Percentiles rank a stretch among this genome's conserved stretches.
phyloP scores from a whole-genome alignment of 2,113 vertebrate species.

The Scytalopus superciliaris region DNA sequence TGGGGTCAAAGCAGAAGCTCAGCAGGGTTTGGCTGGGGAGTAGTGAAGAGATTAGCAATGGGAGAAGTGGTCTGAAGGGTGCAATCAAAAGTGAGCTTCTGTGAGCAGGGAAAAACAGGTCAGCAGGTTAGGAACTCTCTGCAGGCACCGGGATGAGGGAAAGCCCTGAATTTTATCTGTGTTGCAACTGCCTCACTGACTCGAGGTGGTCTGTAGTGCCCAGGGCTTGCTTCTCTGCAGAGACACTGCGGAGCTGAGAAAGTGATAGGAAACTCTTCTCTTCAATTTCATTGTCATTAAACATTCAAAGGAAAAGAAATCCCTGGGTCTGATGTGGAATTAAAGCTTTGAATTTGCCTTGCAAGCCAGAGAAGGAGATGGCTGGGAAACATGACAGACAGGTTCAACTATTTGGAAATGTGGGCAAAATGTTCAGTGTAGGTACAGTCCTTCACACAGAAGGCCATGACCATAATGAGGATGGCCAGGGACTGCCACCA shows the following conservation, averaged over 20 bases:
- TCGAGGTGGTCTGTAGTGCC: fast-evolving
- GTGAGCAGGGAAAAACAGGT: background rate
- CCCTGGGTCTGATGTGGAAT: background rate
- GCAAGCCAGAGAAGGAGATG: background rate
- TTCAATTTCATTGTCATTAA: background rate
- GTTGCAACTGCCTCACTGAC: background rate
- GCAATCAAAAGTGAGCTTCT: background rate
- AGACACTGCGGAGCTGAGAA: background rate
- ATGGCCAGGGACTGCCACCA: background rate
- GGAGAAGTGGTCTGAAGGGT: background rate
- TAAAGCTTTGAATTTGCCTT: background rate
- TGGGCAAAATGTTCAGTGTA: background rate
- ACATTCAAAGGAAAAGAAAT: background rate
- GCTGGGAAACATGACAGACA: background rate
- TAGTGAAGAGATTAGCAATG: background rate
- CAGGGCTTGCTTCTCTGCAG: background rate
- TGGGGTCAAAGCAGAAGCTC: background rate
- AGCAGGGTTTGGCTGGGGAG: background rate
- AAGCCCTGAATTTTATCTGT: background rate
- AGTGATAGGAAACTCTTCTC: background rate
- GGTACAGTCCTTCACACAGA: background rate
- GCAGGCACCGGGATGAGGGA: background rate
- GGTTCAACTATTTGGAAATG: background rate
- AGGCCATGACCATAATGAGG: background rate
- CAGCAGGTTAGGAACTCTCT: background rate